A percentile compares a stretch with the other conserved stretches of the same genome.
These are phyloP conservation scores for Nomada flava DNA, from an alignment of 2,888 invertebrate genomes.

Conservation along the genomic window DNA sequence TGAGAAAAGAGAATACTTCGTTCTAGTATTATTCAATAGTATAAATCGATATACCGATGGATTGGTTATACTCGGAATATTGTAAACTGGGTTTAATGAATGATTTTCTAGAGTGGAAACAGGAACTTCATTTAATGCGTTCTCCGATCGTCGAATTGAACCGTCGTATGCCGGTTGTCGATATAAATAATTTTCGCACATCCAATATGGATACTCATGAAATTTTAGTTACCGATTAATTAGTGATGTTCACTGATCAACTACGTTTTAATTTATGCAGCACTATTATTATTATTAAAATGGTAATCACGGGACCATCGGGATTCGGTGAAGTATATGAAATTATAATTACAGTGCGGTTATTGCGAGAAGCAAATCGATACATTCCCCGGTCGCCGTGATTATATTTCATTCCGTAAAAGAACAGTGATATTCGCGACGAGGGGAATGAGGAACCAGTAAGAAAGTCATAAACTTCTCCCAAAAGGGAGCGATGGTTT, in stretches of 20 bases:
- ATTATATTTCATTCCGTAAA: background rate
- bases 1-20: no score
- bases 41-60: no score
- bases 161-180: no score
- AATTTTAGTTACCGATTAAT: constrained; percentile 13
- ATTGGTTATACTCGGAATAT: no score
- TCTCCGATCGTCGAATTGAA: no score
- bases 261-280: constrained; percentile 16
- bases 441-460: background rate
- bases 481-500: background rate
- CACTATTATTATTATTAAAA: constrained; percentile 5
- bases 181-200: background rate
- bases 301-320: constrained; percentile 16
- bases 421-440: background rate
- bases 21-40: no score
- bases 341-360: constrained; percentile 17
- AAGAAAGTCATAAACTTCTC: constrained; percentile 5
- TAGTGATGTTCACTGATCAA: background rate
- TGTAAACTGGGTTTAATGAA: no score
- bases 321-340: constrained; percentile 12
- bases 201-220: background rate
- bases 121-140: no score
- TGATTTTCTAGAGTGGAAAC: no score
- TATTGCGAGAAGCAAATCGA: constrained; percentile 1
- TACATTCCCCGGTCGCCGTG: background rate